These are phyloP conservation scores for Trypoxylus dichotomus DNA, from an alignment of 1,140 invertebrate species.

Conservation along the genomic window DNA sequence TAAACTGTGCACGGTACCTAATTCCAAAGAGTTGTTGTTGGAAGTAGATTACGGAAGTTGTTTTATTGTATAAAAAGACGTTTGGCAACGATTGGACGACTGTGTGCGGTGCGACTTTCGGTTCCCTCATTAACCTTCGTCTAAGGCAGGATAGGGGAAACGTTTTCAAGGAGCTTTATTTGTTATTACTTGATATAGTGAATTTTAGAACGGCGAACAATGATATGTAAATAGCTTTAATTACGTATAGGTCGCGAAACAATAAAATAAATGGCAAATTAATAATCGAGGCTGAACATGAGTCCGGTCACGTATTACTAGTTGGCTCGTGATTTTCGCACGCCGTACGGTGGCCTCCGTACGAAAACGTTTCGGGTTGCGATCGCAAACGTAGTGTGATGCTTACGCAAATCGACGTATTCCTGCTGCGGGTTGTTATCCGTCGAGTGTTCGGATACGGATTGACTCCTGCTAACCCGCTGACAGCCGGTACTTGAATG, in stretches of 20 bases:
- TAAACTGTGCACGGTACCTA: not conserved
- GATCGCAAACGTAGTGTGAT: not conserved
- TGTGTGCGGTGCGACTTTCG: not conserved
- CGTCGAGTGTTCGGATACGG: not conserved
- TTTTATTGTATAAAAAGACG: conserved; percentile 8
- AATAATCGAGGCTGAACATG: conserved; percentile 15
- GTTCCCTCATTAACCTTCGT: conserved; percentile 6
- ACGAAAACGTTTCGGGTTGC: not conserved
- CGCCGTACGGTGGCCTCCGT: not conserved
- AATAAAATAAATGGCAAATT: conserved; percentile 1
- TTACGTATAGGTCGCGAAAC: conserved; percentile 13
- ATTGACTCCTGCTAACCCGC: conserved; percentile 11
- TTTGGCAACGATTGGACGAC: conserved; percentile 1
- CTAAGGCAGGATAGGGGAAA: not conserved
- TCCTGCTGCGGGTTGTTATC: not conserved
- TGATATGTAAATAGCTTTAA: not conserved
- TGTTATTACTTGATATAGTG: no score
- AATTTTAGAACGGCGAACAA: not conserved
- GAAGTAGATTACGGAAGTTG: conserved; percentile 11
- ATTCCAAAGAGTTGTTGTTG: not conserved
- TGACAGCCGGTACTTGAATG: conserved; percentile 15
- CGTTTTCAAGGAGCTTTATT: not conserved
- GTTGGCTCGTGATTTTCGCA: conserved; percentile 16
- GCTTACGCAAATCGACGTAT: conserved; percentile 12
- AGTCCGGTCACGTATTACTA: conserved; percentile 14